A percentile compares a stretch with the other conserved stretches of the same genome.
These are phyloP conservation scores for Nemoura dubitans DNA, from an alignment of 2,888 invertebrate species.

Conservation along the genomic window DNA sequence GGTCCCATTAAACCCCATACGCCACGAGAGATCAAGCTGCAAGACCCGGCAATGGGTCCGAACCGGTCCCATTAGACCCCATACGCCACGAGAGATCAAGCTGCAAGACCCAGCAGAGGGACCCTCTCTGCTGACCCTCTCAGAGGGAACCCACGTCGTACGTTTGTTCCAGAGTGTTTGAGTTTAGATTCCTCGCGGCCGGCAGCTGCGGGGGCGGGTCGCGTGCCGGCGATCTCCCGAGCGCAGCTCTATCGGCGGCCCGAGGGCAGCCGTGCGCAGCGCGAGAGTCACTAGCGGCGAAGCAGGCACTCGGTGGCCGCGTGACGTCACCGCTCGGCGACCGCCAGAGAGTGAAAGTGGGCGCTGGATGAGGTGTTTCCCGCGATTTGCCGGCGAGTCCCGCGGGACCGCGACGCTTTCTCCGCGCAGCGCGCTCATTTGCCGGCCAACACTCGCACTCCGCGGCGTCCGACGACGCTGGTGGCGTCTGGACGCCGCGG, in stretches of 20 bases:
- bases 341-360: constrained; percentile 45
- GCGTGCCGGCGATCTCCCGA: no score
- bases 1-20: no score
- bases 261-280: not conserved
- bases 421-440: not conserved
- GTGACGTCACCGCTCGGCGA: constrained; percentile 43
- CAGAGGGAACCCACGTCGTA: no score
- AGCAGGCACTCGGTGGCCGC: not conserved
- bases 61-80: no score
- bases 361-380: constrained; percentile 46
- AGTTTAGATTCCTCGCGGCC: no score
- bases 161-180: no score
- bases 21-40: no score
- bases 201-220: no score
- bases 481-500: not conserved
- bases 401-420: not conserved
- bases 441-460: not conserved
- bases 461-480: not conserved
- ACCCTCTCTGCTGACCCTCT: no score
- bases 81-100: no score
- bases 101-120: no score
- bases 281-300: not conserved
- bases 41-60: no score
- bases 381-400: constrained; percentile 35
- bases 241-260: not conserved